Percentiles rank a stretch among this genome's conserved stretches.
Conservation (phyloP, 2,888 invertebrate species). For the Aphrophora alni region DNA sequence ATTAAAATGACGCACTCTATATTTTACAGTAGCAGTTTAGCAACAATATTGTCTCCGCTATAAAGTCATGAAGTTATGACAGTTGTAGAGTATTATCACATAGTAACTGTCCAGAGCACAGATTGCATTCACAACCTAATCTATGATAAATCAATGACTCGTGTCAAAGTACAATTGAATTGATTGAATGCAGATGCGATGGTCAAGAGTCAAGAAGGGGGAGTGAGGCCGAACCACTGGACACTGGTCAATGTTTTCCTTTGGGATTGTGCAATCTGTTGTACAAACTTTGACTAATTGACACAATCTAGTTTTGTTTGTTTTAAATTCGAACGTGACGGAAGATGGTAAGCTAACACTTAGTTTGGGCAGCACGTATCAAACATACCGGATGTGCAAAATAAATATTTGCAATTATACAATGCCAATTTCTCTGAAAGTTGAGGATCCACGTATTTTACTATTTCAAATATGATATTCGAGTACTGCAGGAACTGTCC, state of each 20-base stretch:
- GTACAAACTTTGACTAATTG: conserved; percentile 6
- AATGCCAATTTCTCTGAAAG: too few relatives aligned
- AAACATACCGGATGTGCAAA: too few relatives aligned
- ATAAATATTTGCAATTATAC: too few relatives aligned
- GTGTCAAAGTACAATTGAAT: not conserved
- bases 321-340: not conserved
- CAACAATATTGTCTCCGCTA: not conserved
- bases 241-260: not conserved
- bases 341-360: not conserved
- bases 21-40: too few relatives aligned
- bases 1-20: too few relatives aligned
- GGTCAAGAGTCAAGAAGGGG: not conserved
- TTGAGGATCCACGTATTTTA: too few relatives aligned
- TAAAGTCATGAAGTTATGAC: not conserved
- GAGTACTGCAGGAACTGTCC: too few relatives aligned
- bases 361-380: not conserved
- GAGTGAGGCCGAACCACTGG: too few relatives aligned
- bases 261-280: not conserved
- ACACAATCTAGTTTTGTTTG: not conserved
- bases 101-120: not conserved
- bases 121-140: not conserved
- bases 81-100: not conserved
- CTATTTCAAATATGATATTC: too few relatives aligned
- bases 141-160: not conserved
- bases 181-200: not conserved